Conservation (phyloP, 2,888 invertebrate species). For the Aspidapion aeneum region DNA sequence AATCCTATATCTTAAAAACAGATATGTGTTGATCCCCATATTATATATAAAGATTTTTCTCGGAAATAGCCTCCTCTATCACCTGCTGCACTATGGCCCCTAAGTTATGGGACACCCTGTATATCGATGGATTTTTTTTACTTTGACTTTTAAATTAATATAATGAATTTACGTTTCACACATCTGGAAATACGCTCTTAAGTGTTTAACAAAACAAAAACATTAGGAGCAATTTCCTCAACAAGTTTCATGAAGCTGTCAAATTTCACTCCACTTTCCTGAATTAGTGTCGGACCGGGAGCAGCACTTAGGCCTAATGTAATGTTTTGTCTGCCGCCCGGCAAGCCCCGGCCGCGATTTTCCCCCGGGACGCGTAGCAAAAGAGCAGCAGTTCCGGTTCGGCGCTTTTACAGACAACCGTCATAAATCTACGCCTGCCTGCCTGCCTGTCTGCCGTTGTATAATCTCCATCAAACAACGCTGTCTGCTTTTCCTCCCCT, state of each 20-base stretch:
- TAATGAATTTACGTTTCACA: too few species aligned
- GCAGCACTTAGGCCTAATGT: slow-evolving; percentile 43
- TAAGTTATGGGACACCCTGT: too few species aligned
- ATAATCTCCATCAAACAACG: too few species aligned
- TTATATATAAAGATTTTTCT: too few species aligned
- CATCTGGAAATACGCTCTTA: too few species aligned
- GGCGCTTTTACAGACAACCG: slow-evolving; percentile 40
- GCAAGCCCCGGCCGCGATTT: slow-evolving; percentile 26
- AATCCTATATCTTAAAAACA: too few species aligned
- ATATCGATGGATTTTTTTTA: too few species aligned
- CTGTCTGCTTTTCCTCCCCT: not conserved
- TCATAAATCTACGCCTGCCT: slow-evolving; percentile 40
- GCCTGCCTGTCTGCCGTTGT: not conserved
- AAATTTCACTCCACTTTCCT: not conserved
- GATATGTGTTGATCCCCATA: too few species aligned
- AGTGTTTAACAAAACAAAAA: too few species aligned
- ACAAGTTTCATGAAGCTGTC: not conserved
- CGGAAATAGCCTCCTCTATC: too few species aligned
- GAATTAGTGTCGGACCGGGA: slow-evolving; percentile 11
- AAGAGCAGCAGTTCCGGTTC: slow-evolving; percentile 40
- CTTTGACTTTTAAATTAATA: too few species aligned
- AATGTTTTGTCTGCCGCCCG: slow-evolving; percentile 44
- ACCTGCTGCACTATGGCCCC: too few species aligned
- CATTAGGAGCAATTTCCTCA: not conserved
- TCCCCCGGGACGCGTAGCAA: slow-evolving; percentile 33